A percentile compares a stretch with the other conserved stretches of the same genome.
Evolutionary conservation across 2,888 invertebrate genomes (phyloP).

Genomic region (Harpalus rufipes): DNA sequence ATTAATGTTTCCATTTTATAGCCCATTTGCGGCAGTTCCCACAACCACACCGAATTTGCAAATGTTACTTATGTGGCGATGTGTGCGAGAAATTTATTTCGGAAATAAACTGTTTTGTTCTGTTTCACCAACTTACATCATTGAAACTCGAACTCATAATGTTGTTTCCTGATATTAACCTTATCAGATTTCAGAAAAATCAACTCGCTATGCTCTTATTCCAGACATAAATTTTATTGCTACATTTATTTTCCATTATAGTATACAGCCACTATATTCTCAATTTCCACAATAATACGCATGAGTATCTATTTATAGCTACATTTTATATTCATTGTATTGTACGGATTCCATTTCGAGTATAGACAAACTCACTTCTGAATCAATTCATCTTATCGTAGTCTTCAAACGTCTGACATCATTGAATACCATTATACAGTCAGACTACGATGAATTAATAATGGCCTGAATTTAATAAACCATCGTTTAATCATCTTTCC

Average conservation of each 20-base stretch:
- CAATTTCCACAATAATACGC: background rate
- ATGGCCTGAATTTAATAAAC: no score
- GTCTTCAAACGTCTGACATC: no score
- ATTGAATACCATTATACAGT: no score
- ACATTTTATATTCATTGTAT: background rate
- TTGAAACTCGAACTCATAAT: slow-evolving; percentile 39
- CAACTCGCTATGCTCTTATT: background rate
- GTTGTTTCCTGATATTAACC: slow-evolving; percentile 2
- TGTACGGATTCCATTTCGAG: background rate
- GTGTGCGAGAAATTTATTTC: slow-evolving; percentile 50
- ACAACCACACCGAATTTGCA: slow-evolving; percentile 55
- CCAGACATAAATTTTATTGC: background rate
- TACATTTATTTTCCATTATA: slow-evolving; percentile 4
- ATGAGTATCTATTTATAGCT: background rate
- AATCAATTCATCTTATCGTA: no score
- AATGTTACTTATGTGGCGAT: slow-evolving; percentile 55
- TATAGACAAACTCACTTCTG: background rate
- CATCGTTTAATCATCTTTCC: no score
- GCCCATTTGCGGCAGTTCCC: slow-evolving; percentile 50
- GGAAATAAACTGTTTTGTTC: slow-evolving; percentile 51
- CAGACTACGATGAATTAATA: no score
- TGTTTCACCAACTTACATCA: slow-evolving; percentile 42
- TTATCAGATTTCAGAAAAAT: slow-evolving; percentile 9
- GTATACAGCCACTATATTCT: background rate
- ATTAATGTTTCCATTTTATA: slow-evolving; percentile 59